Conservation (phyloP, 2,888 invertebrate species). For the Leptopterna dolabrata region DNA sequence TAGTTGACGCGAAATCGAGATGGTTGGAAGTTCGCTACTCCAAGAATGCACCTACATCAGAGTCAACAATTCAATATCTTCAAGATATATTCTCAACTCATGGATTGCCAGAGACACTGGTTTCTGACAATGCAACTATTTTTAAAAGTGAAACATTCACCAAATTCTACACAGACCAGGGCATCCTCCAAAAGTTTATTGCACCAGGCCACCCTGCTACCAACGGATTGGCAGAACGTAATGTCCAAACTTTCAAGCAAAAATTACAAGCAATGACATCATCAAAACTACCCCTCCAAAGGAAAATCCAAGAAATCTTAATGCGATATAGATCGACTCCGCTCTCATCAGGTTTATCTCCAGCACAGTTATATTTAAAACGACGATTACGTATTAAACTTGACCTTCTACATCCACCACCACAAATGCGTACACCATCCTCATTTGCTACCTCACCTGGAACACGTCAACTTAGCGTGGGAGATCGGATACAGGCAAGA, state of each 20-base stretch:
- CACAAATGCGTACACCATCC: not conserved
- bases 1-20: conserved; percentile 59
- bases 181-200: conserved; percentile 59
- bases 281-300: conserved; percentile 33
- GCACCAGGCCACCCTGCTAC: conserved; percentile 9
- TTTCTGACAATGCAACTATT: conserved; percentile 60
- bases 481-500: conserved; percentile 7
- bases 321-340: conserved; percentile 58
- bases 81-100: conserved; percentile 61
- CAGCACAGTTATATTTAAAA: conserved; percentile 52
- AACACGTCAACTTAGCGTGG: not conserved
- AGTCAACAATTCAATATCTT: conserved; percentile 61
- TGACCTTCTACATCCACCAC: not conserved
- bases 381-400: conserved; percentile 19
- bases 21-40: conserved; percentile 49
- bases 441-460: not conserved
- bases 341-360: conserved; percentile 53
- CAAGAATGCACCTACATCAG: conserved; percentile 55
- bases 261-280: conserved; percentile 28
- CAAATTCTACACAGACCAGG: conserved; percentile 58
- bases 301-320: conserved; percentile 55
- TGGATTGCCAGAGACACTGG: conserved; percentile 61
- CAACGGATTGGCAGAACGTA: conserved; percentile 52
- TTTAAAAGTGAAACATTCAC: conserved; percentile 59
- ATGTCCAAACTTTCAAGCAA: conserved; percentile 58